Base-by-base conservation (phyloP, 2,113 vertebrate species). In the Mandrillus leucophaeus region DNA sequence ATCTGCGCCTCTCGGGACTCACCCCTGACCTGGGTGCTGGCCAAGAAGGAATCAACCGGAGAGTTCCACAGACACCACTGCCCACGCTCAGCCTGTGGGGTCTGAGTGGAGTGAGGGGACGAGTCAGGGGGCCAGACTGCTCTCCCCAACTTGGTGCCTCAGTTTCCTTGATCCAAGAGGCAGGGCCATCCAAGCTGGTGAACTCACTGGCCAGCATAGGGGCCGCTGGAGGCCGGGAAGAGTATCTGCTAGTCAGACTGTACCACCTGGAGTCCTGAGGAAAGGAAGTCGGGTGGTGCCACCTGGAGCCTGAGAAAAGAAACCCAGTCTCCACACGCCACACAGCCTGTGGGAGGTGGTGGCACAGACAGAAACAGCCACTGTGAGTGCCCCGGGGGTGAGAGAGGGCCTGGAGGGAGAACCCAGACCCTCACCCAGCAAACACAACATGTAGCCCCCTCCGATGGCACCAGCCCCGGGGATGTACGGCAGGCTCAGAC, bases 201-300 rank as follows among this genome's bases (percentile, higher is more conserved):
- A 52, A 32, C 61, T 84, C 43, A 0, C 57, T 30, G 70, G 72
- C 45, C 22, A 8, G 43, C 4, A 0, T 13, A 25, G 85, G 72
- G 64, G 5, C 43, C 14, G 0, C 4, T 1, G 2, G 25, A 64
- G 48, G 18, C 64, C 1, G 0, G 1, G 25, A 2, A 0, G 18
- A 20, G 3, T 7, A 23, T 86, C 88, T 76, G 40, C 43, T 3
- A 18, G 75, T 40, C 25, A 81, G 84, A 89, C 8, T 14, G 88
- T 96, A 43, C 78, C 80, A 32, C 61, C 80, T 83, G 80, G 75
- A 79, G 80, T 76, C n/a, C 25, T 22, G 20, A 40, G 30, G 48
- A 45, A 84, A 84, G 55, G 59, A 75, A 72, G 6, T 48, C 48
- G 11, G 48, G 11, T 48, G 48, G 48, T 48, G 48, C 48, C 48